Percentiles rank a stretch among this genome's conserved stretches.
phyloP scores from a whole-genome alignment of 2,113 vertebrate genomes.

The Coreoperca whiteheadi region DNA sequence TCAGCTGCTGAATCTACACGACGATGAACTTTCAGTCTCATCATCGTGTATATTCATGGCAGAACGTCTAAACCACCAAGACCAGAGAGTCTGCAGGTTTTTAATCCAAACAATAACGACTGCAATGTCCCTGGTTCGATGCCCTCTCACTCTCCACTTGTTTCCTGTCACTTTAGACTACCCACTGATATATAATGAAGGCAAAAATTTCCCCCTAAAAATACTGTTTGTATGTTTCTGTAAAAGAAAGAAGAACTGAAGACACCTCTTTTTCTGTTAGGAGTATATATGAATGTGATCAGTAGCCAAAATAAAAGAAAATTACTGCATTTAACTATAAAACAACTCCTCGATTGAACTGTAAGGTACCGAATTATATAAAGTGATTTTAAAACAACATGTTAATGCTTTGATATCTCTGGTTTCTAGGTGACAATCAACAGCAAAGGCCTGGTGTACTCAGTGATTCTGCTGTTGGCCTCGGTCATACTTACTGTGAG shows the following conservation, averaged over 20 bases:
- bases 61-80: no score
- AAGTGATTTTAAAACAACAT: neutral
- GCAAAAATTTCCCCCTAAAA: neutral
- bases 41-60: no score
- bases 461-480: conserved; percentile 85
- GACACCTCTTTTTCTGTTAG: neutral
- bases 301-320: no score
- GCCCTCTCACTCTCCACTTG: no score
- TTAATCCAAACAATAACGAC: no score
- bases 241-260: neutral
- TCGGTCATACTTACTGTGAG: conserved; percentile 86
- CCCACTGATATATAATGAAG: neutral
- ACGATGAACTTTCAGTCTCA: no score
- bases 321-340: neutral
- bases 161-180: neutral
- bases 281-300: neutral
- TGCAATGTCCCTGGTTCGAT: neutral
- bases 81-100: no score
- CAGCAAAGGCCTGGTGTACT: conserved; percentile 86
- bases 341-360: neutral
- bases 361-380: neutral
- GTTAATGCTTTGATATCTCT: conserved; percentile 2
- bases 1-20: no score
- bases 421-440: conserved; percentile 84
- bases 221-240: neutral